Evolutionary conservation across 53 echinoderm and acorn worm genomes (phyloP).

Genomic region (Zoroaster sp.): DNA sequence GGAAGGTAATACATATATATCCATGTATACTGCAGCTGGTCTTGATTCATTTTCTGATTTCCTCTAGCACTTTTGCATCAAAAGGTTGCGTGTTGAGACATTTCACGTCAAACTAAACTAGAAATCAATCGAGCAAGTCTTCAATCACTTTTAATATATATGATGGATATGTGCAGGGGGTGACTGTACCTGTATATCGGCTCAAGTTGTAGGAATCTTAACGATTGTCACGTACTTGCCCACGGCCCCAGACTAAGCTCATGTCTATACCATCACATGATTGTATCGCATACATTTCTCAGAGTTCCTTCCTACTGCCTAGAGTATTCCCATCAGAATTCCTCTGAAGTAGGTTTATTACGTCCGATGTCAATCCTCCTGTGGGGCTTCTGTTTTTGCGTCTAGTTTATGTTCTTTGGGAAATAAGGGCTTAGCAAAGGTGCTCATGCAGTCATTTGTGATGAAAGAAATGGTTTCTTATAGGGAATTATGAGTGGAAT

Average conservation of each 20-base stretch:
- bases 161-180: not conserved
- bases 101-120: not conserved
- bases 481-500: not conserved
- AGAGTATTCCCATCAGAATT: not conserved
- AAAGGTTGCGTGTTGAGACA: not conserved
- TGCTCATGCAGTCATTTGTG: slow-evolving; percentile 8
- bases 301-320: not conserved
- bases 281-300: not conserved
- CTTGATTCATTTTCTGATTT: not conserved
- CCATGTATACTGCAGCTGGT: not conserved
- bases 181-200: not conserved
- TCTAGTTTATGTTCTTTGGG: not conserved
- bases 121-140: not conserved
- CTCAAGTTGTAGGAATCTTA: not conserved
- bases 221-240: not conserved
- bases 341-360: not conserved
- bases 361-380: not conserved
- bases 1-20: too few species aligned
- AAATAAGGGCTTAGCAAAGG: not conserved
- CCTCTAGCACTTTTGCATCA: not conserved
- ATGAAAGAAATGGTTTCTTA: slow-evolving; percentile 6
- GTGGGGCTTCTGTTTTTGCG: not conserved
- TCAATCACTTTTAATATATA: not conserved
- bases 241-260: not conserved
- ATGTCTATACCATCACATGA: not conserved